Evolutionary conservation across 2,888 invertebrate species (phyloP).

Genomic region (Scelioninae gen. 1): DNA sequence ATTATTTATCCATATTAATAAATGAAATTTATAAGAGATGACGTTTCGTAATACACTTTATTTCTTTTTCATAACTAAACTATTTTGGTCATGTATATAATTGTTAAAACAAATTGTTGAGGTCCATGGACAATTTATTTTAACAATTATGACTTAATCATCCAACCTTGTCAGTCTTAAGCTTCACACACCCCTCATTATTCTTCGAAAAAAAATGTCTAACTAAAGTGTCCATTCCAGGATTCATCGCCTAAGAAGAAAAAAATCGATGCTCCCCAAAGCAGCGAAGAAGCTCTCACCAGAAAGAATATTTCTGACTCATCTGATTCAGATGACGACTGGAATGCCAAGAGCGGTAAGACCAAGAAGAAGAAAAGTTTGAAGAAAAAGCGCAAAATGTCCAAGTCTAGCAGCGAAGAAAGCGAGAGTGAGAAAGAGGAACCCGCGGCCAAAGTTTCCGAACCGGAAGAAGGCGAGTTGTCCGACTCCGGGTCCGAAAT

Average conservation of each 20-base stretch:
- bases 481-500: not conserved
- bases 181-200: no score
- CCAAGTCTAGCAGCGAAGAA: slow-evolving; percentile 84
- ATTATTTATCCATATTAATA: no score
- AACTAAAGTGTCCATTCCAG: no score
- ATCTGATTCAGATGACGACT: slow-evolving; percentile 86
- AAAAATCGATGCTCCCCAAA: slow-evolving; percentile 85
- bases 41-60: no score
- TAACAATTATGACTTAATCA: no score
- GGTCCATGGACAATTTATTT: no score
- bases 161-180: no score
- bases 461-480: slow-evolving; percentile 89
- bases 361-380: slow-evolving; percentile 69
- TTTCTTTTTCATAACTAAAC: no score
- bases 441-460: slow-evolving; percentile 87
- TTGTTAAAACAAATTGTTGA: no score
- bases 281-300: slow-evolving; percentile 79
- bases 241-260: slow-evolving; percentile 94
- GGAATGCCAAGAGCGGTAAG: slow-evolving; percentile 84
- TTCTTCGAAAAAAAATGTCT: no score
- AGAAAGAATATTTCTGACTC: slow-evolving; percentile 86
- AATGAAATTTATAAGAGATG: no score
- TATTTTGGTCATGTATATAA: no score
- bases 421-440: slow-evolving; percentile 84
- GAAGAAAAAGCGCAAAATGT: slow-evolving; percentile 60